Conservation (phyloP, 2,888 invertebrate species). For the Lithophane socia region DNA sequence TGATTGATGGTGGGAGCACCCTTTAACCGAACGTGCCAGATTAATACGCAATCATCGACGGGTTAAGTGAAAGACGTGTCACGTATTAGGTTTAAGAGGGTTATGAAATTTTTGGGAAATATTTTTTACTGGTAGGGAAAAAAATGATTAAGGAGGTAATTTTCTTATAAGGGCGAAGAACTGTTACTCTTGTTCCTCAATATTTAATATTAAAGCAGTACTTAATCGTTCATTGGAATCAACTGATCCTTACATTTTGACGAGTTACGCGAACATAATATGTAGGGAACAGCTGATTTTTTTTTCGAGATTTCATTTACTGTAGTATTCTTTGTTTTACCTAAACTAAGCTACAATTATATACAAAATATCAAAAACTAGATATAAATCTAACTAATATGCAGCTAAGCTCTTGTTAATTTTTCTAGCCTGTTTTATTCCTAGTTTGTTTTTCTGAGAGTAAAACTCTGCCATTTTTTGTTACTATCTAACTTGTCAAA, state of each 20-base stretch:
- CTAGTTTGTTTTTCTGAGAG: background rate
- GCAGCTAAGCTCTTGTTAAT: no score
- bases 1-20: constrained; percentile 59
- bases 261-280: no score
- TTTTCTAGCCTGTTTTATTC: background rate
- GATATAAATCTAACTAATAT: background rate
- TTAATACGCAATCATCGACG: constrained; percentile 65
- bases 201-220: no score
- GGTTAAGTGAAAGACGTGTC: constrained; percentile 49
- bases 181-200: no score
- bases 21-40: constrained; percentile 44
- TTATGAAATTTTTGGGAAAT: constrained; percentile 21
- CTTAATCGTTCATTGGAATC: no score
- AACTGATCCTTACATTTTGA: no score
- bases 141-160: no score
- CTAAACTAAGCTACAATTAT: no score
- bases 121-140: constrained; percentile 7
- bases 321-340: background rate
- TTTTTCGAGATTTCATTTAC: no score
- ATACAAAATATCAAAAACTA: background rate
- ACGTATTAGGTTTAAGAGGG: constrained; percentile 16
- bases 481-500: constrained; percentile 20
- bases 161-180: no score
- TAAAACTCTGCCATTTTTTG: constrained; percentile 21
- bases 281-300: no score